Evolutionary conservation across 2,113 vertebrate genomes (phyloP).

Genomic region (Opisthocomus hoazin): DNA sequence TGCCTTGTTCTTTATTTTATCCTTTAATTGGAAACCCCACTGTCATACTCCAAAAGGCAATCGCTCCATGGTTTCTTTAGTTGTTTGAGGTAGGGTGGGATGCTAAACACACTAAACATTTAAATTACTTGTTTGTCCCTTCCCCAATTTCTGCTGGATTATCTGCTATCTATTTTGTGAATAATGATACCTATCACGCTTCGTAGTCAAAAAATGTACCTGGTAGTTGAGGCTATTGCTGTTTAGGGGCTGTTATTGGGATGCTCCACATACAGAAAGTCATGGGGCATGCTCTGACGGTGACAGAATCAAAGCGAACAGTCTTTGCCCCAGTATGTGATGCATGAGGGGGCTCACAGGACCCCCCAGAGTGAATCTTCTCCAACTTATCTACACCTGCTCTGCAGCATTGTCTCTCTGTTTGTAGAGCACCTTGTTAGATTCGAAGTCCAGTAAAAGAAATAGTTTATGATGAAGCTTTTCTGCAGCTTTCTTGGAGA

Average conservation of each 20-base stretch:
- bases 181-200: neutral
- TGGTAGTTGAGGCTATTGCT: neutral
- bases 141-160: neutral
- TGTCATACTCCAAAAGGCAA: neutral
- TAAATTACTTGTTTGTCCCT: neutral
- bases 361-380: neutral
- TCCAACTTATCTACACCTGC: neutral
- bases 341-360: rapidly evolving
- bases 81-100: neutral
- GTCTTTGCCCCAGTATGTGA: neutral
- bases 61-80: neutral
- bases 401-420: neutral
- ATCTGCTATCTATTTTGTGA: neutral
- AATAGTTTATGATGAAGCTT: neutral
- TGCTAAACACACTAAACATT: neutral
- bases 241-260: neutral
- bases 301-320: neutral
- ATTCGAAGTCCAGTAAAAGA: neutral
- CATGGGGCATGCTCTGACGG: neutral
- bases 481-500: neutral
- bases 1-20: neutral
- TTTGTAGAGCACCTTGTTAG: neutral
- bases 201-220: neutral
- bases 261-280: neutral
- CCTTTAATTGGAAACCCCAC: neutral